Percentiles rank a stretch among this genome's conserved stretches.
phyloP scores from a whole-genome alignment of 2,113 vertebrate genomes.

The Phyllostomus hastatus region DNA sequence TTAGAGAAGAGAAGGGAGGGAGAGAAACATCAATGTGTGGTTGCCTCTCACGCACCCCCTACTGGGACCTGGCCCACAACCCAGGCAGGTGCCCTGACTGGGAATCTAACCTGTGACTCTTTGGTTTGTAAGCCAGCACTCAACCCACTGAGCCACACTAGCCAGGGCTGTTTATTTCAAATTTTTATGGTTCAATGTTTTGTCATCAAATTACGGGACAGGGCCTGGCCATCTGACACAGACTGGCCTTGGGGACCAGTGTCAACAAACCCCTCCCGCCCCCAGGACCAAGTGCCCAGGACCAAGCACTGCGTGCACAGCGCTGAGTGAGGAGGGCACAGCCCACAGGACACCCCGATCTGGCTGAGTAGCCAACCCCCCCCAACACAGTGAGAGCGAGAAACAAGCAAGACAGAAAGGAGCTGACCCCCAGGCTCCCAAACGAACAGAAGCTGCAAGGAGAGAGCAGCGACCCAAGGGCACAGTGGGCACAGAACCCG shows the following conservation, averaged over 20 bases:
- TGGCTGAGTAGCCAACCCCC: background rate
- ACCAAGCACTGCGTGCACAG: background rate
- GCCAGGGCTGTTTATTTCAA: background rate
- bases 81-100: no score
- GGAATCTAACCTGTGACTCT: no score
- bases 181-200: background rate
- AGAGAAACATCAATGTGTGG: no score
- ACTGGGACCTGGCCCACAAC: no score
- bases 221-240: background rate
- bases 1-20: no score
- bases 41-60: no score
- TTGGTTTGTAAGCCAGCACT: no score
- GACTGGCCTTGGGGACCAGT: background rate
- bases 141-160: no score
- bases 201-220: background rate
- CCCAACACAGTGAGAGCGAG: rapidly evolving
- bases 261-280: background rate
- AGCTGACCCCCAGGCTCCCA: background rate
- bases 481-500: background rate
- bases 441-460: background rate
- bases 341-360: background rate
- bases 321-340: background rate
- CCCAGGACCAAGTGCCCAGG: background rate
- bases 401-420: background rate
- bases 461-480: background rate